Evolutionary conservation across 23 tunicate species (phyloP).

Genomic region (Diplosoma virens): DNA sequence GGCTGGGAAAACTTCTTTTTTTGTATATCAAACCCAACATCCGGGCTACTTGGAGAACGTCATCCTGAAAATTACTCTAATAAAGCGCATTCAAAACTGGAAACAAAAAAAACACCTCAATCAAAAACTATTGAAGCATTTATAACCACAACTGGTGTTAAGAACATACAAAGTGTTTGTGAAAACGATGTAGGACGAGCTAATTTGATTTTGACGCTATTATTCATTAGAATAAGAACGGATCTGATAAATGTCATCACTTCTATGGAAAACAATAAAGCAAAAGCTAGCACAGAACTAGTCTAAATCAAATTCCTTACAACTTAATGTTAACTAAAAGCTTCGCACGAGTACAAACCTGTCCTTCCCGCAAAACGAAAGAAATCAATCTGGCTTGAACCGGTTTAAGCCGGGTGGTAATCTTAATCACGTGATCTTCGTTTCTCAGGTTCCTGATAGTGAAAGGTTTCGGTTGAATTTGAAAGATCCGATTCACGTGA

Average conservation of each 20-base stretch:
- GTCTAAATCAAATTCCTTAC: too few relatives aligned
- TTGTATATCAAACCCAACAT: conserved; percentile 56
- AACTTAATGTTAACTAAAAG: too few relatives aligned
- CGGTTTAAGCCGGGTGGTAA: conserved; percentile 9
- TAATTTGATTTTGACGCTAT: too few relatives aligned
- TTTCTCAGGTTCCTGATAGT: background rate
- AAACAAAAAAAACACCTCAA: too few relatives aligned
- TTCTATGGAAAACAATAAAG: too few relatives aligned
- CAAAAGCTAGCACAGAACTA: too few relatives aligned
- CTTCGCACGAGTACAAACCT: conserved; percentile 43
- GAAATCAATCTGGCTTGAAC: conserved; percentile 68
- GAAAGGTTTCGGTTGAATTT: conserved; percentile 30
- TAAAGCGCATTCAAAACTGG: conserved; percentile 50
- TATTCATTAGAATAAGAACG: too few relatives aligned
- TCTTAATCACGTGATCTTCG: background rate
- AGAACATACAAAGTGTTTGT: too few relatives aligned
- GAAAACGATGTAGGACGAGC: too few relatives aligned
- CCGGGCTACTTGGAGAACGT: conserved; percentile 61
- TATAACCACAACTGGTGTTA: too few relatives aligned
- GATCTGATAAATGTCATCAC: too few relatives aligned
- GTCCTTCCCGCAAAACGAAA: conserved; percentile 61
- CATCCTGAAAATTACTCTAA: conserved; percentile 44
- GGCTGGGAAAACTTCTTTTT: conserved; percentile 23
- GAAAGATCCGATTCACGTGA: conserved; percentile 57
- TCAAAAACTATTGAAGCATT: too few relatives aligned